A percentile compares a stretch with the other conserved stretches of the same genome.
Conservation (phyloP, 2,888 invertebrate genomes). For the Blomia tropicalis region DNA sequence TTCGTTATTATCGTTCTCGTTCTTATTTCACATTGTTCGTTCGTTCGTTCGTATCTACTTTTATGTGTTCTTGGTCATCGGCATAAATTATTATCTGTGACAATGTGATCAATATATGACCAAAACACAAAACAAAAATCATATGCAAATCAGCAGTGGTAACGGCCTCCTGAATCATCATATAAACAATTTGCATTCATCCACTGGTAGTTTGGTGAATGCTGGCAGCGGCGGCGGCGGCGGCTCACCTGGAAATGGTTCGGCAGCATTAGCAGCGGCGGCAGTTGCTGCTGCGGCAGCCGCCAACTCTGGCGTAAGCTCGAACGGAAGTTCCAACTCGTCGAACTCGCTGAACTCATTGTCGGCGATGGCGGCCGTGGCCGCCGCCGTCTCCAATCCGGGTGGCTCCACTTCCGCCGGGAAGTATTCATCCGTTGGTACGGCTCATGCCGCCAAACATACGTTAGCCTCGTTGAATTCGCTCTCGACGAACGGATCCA, state of each 20-base stretch:
- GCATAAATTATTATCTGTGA: too few relatives aligned
- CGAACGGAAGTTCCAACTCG: not conserved
- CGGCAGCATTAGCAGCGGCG: not conserved
- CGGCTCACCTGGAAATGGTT: not conserved
- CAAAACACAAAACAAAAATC: too few relatives aligned
- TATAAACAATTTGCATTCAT: not conserved
- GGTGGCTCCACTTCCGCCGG: not conserved
- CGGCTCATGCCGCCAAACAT: not conserved
- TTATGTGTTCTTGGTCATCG: too few relatives aligned
- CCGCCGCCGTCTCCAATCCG: not conserved
- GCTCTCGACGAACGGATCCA: not conserved
- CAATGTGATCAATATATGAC: too few relatives aligned
- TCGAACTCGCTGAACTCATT: not conserved
- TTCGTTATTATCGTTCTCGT: too few relatives aligned
- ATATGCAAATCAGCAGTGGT: not conserved
- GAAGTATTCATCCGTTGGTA: not conserved
- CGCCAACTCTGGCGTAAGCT: slow-evolving; percentile 1
- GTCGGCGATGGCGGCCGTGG: slow-evolving; percentile 8
- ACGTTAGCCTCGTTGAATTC: not conserved
- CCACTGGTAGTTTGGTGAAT: not conserved
- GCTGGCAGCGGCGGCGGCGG: not conserved
- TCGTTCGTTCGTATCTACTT: too few relatives aligned
- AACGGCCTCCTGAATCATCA: slow-evolving; percentile 7
- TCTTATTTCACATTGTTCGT: too few relatives aligned
- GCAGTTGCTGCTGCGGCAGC: slow-evolving; percentile 20